A percentile compares a stretch with the other conserved stretches of the same genome.
These are phyloP conservation scores for Neodontobutis hainanensis DNA, from an alignment of 2,113 vertebrate genomes.

Conservation along the genomic window DNA sequence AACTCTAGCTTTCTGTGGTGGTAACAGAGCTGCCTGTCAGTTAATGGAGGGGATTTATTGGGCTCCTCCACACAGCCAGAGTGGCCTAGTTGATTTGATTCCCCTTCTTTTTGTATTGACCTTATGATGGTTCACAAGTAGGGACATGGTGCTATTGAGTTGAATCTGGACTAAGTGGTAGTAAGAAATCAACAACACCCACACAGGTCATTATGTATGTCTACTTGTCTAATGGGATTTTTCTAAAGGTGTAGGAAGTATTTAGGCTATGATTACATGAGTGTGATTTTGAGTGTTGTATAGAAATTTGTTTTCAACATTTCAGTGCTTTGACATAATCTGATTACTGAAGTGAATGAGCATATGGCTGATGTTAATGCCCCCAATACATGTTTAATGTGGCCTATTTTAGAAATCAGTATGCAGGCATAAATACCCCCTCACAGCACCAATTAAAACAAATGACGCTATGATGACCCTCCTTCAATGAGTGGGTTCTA, in stretches of 20 bases:
- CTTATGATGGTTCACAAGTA: conserved; percentile 18
- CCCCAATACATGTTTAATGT: conserved; percentile 56
- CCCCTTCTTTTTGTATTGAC: conserved; percentile 7
- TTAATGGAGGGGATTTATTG: conserved; percentile 34
- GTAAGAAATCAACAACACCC: background rate
- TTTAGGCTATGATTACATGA: conserved; percentile 28
- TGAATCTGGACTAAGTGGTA: conserved; percentile 15
- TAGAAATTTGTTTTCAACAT: conserved; percentile 6
- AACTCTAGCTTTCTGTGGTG: conserved; percentile 42
- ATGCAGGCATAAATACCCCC: too few relatives aligned
- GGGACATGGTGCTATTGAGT: conserved; percentile 31
- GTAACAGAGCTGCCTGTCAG: conserved; percentile 43
- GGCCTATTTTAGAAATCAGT: conserved; percentile 23
- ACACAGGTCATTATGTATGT: conserved; percentile 8
- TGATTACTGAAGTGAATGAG: conserved; percentile 31
- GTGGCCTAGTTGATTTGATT: conserved; percentile 64
- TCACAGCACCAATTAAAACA: background rate
- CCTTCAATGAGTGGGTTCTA: too few relatives aligned
- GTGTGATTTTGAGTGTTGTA: conserved; percentile 23
- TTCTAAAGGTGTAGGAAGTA: conserved; percentile 31
- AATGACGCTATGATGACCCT: background rate
- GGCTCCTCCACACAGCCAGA: conserved; percentile 35
- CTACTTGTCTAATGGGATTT: conserved; percentile 47
- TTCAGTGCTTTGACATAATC: conserved; percentile 39
- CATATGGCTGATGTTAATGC: conserved; percentile 50